phyloP scores from a whole-genome alignment of 2,888 invertebrate genomes.

The Thecophora atra region DNA sequence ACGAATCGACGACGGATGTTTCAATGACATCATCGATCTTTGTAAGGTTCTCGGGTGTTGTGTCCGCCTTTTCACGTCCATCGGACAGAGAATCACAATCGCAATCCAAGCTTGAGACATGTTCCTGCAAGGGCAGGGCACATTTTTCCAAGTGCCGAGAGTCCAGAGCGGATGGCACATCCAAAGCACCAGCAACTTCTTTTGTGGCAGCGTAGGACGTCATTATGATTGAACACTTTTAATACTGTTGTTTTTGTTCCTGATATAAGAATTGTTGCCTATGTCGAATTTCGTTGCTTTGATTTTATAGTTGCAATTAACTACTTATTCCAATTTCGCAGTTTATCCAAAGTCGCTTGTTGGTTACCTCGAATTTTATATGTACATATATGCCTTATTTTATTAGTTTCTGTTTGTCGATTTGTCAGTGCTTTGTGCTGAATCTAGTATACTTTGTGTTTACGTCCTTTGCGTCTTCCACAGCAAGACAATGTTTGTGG shows the following conservation, averaged over 20 bases:
- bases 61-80: constrained; percentile 64
- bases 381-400: too few relatives aligned
- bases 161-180: constrained; percentile 38
- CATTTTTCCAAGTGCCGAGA: constrained; percentile 36
- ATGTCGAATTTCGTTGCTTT: not conserved
- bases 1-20: constrained; percentile 31
- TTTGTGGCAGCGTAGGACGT: constrained; percentile 47
- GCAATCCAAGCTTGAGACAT: constrained; percentile 37
- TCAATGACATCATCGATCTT: constrained; percentile 65
- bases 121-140: constrained; percentile 4
- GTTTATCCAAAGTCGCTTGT: too few relatives aligned
- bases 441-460: not conserved
- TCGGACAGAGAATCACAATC: constrained; percentile 54
- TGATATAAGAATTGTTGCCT: not conserved
- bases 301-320: constrained; percentile 1
- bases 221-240: constrained; percentile 39
- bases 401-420: not conserved
- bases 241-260: not conserved
- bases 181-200: constrained; percentile 42
- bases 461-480: not conserved
- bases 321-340: not conserved
- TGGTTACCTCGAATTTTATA: not conserved
- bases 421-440: not conserved
- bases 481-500: too few relatives aligned
- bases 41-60: constrained; percentile 65